A percentile compares a stretch with the other conserved stretches of the same genome.
phyloP scores from a whole-genome alignment of 2,888 invertebrate species.

The Mythimna ferrago region DNA sequence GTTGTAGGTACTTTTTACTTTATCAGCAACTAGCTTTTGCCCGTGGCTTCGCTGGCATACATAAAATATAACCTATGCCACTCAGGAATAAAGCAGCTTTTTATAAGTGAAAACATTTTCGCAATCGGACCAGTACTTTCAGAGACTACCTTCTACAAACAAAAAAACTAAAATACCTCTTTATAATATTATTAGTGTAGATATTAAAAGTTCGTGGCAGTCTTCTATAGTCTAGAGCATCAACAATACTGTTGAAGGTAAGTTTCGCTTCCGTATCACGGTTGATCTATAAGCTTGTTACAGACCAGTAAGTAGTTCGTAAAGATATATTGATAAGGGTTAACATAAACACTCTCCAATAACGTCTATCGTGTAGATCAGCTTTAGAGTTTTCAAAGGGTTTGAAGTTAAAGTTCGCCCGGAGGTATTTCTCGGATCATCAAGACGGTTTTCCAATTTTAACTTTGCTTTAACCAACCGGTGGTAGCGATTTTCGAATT shows the following conservation, averaged over 20 bases:
- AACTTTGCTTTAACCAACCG: slow-evolving; percentile 81
- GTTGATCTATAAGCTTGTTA: slow-evolving; percentile 65
- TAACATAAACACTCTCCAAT: slow-evolving; percentile 79
- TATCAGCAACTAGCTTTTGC: neutral
- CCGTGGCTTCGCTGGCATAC: too few relatives aligned
- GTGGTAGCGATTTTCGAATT: slow-evolving; percentile 85
- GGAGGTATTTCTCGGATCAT: slow-evolving; percentile 86
- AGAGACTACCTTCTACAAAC: too few relatives aligned
- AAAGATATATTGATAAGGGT: slow-evolving; percentile 80
- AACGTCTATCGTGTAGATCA: slow-evolving; percentile 81
- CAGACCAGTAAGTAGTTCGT: slow-evolving; percentile 66
- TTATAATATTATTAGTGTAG: too few relatives aligned
- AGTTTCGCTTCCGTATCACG: slow-evolving; percentile 45
- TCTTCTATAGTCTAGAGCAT: neutral
- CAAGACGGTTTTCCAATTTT: slow-evolving; percentile 88
- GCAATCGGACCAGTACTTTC: too few relatives aligned
- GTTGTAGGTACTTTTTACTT: neutral
- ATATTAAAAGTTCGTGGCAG: slow-evolving; percentile 8
- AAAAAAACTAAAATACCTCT: too few relatives aligned
- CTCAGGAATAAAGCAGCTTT: too few relatives aligned
- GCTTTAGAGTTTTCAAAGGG: slow-evolving; percentile 86
- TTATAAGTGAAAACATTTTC: too few relatives aligned
- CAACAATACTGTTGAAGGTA: slow-evolving; percentile 21
- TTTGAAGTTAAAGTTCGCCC: slow-evolving; percentile 82
- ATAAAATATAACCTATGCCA: too few relatives aligned